Evolutionary conservation across 2,888 invertebrate genomes (phyloP), one percentile per base, ranked within the genome.

Genomic region (Carpatolechia fugitivella): DNA sequence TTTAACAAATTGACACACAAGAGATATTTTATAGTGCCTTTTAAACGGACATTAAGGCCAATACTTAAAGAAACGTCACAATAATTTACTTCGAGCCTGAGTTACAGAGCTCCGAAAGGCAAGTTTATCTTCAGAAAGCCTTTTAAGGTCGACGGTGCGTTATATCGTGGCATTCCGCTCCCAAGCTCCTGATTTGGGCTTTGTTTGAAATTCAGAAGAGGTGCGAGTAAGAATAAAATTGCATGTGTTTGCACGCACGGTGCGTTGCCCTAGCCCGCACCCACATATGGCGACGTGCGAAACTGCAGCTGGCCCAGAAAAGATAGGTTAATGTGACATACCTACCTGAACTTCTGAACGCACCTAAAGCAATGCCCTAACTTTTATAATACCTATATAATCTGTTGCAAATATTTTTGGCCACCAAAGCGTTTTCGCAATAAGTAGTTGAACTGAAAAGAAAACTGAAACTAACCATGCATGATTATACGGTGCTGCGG

Each of bases 131-230:
- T 6, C n/a, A 29, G 46, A 30, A 36, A 48, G 35, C 50, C 50
- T 38, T 50, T 36, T 50, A 50, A 36, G 14, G 38, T 13, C 20
- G 18, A 4, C 35, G 20, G 8, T 38, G 29, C 33, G n/a, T 49
- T 41, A 14, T 8, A 56, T 62, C 69, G 72, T 61, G 67, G 66
- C 68, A 71, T 67, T 62, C 69, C 62, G 66, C 70, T 71, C 66
- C 65, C 62, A 58, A 69, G 63, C 61, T 65, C 65, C 74, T 60
- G 56, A 53, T 69, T 72, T 72, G 71, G 79, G 66, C 62, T 65
- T 65, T 57, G 58, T 58, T 63, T 66, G 66, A 63, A 66, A 72
- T 72, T 72, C 72, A 63, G 61, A 64, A 66, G 62, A 62, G 61
- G 57, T 58, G 55, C 65, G 63, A 70, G 65, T 67, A 71, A 69